Conservation (phyloP, 30 jellyfish, hydroid and myxozoan species). For the Mastigias papua region DNA sequence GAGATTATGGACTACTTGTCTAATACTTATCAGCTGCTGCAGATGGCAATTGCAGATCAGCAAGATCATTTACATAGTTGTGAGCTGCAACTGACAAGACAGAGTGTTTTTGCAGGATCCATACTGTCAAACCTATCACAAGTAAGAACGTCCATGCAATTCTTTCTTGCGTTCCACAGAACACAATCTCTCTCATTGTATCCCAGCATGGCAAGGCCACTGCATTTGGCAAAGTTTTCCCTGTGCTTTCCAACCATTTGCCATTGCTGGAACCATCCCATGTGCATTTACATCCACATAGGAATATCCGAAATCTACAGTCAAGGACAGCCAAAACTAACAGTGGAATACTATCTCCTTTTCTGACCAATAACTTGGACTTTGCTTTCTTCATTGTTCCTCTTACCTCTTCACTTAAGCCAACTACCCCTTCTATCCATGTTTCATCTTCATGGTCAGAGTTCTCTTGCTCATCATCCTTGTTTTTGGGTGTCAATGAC, state of each 20-base stretch:
- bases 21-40: not conserved
- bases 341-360: conserved; percentile 56
- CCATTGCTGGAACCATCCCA: conserved; percentile 46
- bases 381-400: conserved; percentile 29
- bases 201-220: not conserved
- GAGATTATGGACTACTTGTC: too few species aligned
- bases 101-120: not conserved
- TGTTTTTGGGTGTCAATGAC: not conserved
- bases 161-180: not conserved
- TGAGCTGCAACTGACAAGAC: not conserved
- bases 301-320: conserved; percentile 43
- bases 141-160: not conserved
- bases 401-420: conserved; percentile 2
- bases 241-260: conserved; percentile 12
- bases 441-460: not conserved
- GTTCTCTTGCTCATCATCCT: not conserved
- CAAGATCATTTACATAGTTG: not conserved
- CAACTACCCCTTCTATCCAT: not conserved
- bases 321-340: conserved; percentile 28
- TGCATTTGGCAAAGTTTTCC: not conserved
- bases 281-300: conserved; percentile 27
- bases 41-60: not conserved
- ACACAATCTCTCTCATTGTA: not conserved
- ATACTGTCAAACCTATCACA: not conserved
- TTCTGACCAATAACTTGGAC: conserved; percentile 28